Evolutionary conservation across 2,888 invertebrate genomes (phyloP), one percentile per base, ranked within the genome.

Genomic region (Agrotis clavis): DNA sequence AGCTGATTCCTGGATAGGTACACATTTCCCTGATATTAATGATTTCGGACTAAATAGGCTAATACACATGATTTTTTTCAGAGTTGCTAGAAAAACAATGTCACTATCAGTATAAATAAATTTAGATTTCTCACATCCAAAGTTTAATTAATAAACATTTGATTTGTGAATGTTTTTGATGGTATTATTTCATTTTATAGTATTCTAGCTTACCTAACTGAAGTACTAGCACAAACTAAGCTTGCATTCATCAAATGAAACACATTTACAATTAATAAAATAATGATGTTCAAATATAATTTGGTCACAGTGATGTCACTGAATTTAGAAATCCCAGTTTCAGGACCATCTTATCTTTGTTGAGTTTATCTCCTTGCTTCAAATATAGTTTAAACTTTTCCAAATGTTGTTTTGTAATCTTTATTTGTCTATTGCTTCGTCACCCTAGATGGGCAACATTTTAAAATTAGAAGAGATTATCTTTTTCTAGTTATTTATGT

Each of bases 31-130:
- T 59, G 18, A 35, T 47, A 5, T 3, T 48, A 25, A 2, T 18
- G 6, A 25, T 18, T 14, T 45, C 7, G 41, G 1, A 19, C 25
- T 14, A 41, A 41, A 35, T 13, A 30, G 6, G 30, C 13, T 18
- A n/a, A n/a, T 53, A 45, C n/a, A n/a, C n/a, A 60, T n/a, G 2
- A 53, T 51, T 51, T 71, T 51, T 71, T 11, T 13, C 21, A 4
- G 21, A 61, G 53, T 41, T 19, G 4, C 14, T 7, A 11, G 18
- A 13, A 19, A 25, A 21, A 14, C 1, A 0, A 21, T 5, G 47
- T 11, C 14, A 21, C 45, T 21, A 7, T 35, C 6, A n/a, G 7
- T 14, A 14, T n/a, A 35, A 51, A n/a, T n/a, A 9, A 9, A 4
- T 2, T 3, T n/a, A 7, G 30, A 65, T 50, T 41, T 51, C 50